Evolutionary conservation across 2,888 invertebrate species (phyloP).

Genomic region (Drosophila longiperda): DNA sequence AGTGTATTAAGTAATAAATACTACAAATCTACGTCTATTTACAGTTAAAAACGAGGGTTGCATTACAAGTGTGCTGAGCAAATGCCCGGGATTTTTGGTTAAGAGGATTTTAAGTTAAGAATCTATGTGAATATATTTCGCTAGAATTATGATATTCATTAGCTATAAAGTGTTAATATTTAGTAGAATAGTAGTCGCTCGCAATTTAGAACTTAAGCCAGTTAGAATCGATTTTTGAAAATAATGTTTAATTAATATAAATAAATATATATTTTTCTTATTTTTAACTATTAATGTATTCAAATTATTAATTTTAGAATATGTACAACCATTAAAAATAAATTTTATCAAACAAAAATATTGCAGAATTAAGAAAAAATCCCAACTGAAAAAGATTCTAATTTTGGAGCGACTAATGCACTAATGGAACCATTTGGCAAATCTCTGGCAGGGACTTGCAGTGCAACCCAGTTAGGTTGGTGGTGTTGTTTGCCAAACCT

Average conservation of each 20-base stretch:
- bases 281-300: neutral
- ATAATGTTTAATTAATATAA: neutral
- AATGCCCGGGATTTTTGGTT: neutral
- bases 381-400: neutral
- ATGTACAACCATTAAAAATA: neutral
- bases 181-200: neutral
- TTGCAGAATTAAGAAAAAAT: neutral
- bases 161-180: conserved; percentile 1
- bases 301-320: neutral
- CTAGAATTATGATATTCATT: neutral
- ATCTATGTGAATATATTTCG: neutral
- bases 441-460: conserved; percentile 27
- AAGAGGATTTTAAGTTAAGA: neutral
- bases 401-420: neutral
- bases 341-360: neutral
- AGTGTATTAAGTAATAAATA: conserved; percentile 18
- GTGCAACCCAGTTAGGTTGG: conserved; percentile 44
- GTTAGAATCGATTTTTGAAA: neutral
- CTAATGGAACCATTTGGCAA: neutral
- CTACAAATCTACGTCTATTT: conserved; percentile 51
- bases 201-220: neutral
- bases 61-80: conserved; percentile 51
- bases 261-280: neutral
- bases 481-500: conserved; percentile 85
- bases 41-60: conserved; percentile 64